Evolutionary conservation across 1,140 invertebrate species (phyloP).

Genomic region (Pogonus chalceus): DNA sequence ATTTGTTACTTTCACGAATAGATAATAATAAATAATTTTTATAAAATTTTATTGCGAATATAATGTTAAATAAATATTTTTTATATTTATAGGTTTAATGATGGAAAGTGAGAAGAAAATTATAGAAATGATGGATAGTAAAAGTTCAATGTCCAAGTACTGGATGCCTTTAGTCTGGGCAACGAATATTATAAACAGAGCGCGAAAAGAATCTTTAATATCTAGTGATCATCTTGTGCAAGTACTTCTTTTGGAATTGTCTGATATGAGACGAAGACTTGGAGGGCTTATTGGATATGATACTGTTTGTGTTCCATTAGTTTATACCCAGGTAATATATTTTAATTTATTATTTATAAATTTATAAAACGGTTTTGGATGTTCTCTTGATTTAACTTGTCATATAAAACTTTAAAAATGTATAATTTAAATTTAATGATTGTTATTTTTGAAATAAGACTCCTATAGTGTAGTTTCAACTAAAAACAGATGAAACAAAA

Average conservation of each 20-base stretch:
- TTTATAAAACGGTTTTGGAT: no score
- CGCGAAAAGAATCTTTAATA: conserved; percentile 69
- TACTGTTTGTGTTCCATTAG: conserved; percentile 92
- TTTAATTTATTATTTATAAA: no score
- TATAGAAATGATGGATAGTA: conserved; percentile 77
- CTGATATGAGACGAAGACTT: conserved; percentile 67
- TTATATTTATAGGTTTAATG: conserved; percentile 73
- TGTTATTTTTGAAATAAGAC: no score
- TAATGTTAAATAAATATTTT: no score
- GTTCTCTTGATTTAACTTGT: no score
- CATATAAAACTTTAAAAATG: no score
- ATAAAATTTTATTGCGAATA: no score
- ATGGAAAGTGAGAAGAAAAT: conserved; percentile 83
- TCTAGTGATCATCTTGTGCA: conserved; percentile 79
- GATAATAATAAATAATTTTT: no score
- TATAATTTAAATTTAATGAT: no score
- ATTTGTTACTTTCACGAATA: no score
- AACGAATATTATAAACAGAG: conserved; percentile 78
- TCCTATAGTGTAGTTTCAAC: no score
- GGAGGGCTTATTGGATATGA: conserved; percentile 85
- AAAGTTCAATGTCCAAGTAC: conserved; percentile 82
- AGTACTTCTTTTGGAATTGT: conserved; percentile 70
- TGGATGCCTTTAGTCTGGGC: conserved; percentile 90
- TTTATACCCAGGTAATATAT: conserved; percentile 86
- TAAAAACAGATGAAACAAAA: no score